Percentiles rank a stretch among this genome's conserved stretches.
These are phyloP conservation scores for Drosophila macrospina DNA, from an alignment of 2,888 invertebrate species.

Conservation along the genomic window DNA sequence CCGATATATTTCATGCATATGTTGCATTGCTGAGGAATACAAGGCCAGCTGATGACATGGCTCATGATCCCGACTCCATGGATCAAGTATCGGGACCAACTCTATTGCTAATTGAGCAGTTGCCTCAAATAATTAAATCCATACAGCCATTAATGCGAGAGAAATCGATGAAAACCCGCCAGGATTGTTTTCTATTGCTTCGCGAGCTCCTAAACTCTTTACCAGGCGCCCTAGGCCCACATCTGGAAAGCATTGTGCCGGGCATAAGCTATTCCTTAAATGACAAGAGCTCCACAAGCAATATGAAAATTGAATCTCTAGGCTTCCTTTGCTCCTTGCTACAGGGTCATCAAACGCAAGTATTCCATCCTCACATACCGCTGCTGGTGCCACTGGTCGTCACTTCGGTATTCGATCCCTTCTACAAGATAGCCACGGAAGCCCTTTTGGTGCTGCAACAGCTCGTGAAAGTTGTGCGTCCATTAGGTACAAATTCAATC, in stretches of 20 bases:
- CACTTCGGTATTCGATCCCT: conserved; percentile 95
- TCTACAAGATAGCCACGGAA: conserved; percentile 99
- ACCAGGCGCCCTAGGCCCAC: conserved; percentile 94
- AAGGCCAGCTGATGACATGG: conserved; percentile 88
- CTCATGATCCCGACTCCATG: conserved; percentile 90
- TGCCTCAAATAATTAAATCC: conserved; percentile 93
- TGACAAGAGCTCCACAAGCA: conserved; percentile 97
- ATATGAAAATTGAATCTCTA: conserved; percentile 99
- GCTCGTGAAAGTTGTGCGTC: conserved; percentile 96
- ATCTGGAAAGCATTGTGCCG: conserved; percentile 93
- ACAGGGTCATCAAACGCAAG: conserved; percentile 85
- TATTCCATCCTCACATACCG: conserved; percentile 92
- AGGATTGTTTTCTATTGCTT: conserved; percentile 95
- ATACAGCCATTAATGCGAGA: conserved; percentile 94
- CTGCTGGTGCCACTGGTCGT: conserved; percentile 94
- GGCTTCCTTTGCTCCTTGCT: conserved; percentile 90
- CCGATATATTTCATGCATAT: conserved; percentile 98
- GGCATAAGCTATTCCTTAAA: conserved; percentile 95
- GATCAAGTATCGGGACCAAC: conserved; percentile 91
- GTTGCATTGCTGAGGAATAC: conserved; percentile 97
- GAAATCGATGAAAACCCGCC: conserved; percentile 94
- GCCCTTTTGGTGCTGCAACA: conserved; percentile 97
- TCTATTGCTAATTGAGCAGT: conserved; percentile 87
- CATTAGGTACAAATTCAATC: conserved; percentile 86
- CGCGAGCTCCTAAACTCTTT: conserved; percentile 95